Percentiles rank a stretch among this genome's conserved stretches.
phyloP scores from a whole-genome alignment of 2,797 vertebrate species.

The Huso huso region DNA sequence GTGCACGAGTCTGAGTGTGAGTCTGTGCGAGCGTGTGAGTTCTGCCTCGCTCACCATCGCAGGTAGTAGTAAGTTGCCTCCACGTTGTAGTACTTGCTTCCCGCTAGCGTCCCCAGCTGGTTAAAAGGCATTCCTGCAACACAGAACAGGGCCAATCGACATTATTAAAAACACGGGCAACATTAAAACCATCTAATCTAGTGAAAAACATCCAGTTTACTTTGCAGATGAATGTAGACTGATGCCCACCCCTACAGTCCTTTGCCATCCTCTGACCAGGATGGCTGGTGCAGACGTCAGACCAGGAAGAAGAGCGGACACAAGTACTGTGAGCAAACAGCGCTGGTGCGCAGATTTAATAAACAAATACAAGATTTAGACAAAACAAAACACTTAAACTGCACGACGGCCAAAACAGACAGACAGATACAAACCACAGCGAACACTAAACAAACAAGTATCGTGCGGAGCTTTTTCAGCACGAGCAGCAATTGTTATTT shows the following conservation, averaged over 20 bases:
- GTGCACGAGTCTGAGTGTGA: no score
- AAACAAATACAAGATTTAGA: not conserved
- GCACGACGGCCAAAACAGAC: no score
- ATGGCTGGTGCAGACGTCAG: not conserved
- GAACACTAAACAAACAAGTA: no score
- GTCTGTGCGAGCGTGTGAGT: not conserved
- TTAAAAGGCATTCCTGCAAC: constrained; percentile 91
- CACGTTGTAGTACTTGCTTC: constrained; percentile 92
- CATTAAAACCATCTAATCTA: not conserved
- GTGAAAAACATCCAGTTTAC: not conserved
- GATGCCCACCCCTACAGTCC: no score
- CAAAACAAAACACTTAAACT: no score
- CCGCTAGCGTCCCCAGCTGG: constrained; percentile 87
- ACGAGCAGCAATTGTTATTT: no score
- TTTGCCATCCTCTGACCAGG: not conserved
- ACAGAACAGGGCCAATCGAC: constrained; percentile 13
- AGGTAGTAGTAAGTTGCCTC: constrained; percentile 95
- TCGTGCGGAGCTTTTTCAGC: no score
- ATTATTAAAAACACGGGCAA: not conserved
- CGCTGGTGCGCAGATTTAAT: no score
- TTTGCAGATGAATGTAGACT: no score
- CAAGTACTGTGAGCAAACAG: no score
- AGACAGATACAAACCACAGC: no score
- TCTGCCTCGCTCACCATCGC: constrained; percentile 74
- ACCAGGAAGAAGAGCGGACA: not conserved